These are phyloP conservation scores for Papilio gigon DNA, from an alignment of 2,888 invertebrate species.

Conservation along the genomic window DNA sequence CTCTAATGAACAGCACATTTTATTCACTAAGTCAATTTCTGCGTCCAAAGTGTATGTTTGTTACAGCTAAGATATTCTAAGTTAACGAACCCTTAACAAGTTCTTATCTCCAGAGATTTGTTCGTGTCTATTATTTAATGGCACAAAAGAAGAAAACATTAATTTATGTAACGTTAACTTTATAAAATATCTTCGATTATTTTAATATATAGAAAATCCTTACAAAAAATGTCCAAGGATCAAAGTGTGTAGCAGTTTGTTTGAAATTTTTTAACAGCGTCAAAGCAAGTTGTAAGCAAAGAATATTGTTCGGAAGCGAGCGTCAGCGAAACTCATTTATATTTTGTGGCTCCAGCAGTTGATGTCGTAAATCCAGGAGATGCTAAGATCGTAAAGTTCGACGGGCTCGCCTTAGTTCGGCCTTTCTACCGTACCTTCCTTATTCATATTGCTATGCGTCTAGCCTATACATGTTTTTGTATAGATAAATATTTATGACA, in stretches of 20 bases:
- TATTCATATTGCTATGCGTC: not conserved
- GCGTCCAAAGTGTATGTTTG: slow-evolving; percentile 14
- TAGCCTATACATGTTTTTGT: not conserved
- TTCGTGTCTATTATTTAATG: slow-evolving; percentile 27
- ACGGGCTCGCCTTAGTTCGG: slow-evolving; percentile 21
- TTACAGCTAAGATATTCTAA: slow-evolving; percentile 33
- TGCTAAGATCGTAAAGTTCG: slow-evolving; percentile 71
- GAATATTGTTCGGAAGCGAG: slow-evolving; percentile 32
- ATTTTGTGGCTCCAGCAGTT: slow-evolving; percentile 55
- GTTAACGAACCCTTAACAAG: slow-evolving; percentile 35
- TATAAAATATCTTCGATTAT: too few relatives aligned
- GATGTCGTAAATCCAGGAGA: slow-evolving; percentile 73
- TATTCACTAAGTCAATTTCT: slow-evolving; percentile 39
- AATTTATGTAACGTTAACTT: too few relatives aligned
- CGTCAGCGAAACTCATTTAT: slow-evolving; percentile 42
- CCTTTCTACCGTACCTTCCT: slow-evolving; percentile 14
- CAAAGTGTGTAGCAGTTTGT: slow-evolving; percentile 8
- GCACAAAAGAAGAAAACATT: too few relatives aligned
- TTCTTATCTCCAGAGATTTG: slow-evolving; percentile 17
- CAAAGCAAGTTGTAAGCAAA: slow-evolving; percentile 26
- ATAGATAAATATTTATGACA: not conserved
- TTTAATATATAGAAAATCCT: not conserved
- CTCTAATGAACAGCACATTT: slow-evolving; percentile 30
- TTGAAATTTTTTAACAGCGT: slow-evolving; percentile 34
- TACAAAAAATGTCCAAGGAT: not conserved